Base-by-base conservation (phyloP, 2,888 invertebrate species). In the Microctonus brassicae region DNA sequence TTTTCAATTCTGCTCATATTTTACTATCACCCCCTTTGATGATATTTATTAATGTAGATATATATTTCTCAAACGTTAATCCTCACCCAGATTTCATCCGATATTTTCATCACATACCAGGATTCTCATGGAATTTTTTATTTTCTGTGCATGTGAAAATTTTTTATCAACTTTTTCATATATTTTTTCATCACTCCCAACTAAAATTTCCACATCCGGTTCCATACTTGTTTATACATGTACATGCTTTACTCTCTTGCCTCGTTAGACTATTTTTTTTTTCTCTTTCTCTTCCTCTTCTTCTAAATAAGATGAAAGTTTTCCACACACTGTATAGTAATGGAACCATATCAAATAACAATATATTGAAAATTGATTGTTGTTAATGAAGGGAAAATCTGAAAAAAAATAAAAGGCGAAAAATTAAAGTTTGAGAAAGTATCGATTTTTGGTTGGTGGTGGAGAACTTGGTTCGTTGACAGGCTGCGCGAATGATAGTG, bases 21-120 rank as follows among this genome's bases (percentile, higher is more conserved):
- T 11, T 17, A 36, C n/a, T n/a, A 42, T 13, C 60, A 55, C 33
- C 22, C 22, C 42, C 36, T 67, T 47, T 71, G 71, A 74, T 74
- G 70, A 71, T 73, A 75, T 77, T 80, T 78, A 73, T 69, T 70
- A 62, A 73, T 69, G 58, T 53, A n/a, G n/a, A 57, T 58, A 57
- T 58, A 57, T 20, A 53, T 79, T 78, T 79, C 81, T 81, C 81
- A 75, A 77, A 78, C 80, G 81, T 79, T 84, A 84, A 86, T 84
- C 84, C 80, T 85, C 78, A 86, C 84, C 86, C 84, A 86, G 86
- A 84, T 86, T 86, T 85, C 78, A 83, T 77, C 78, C n/a, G n/a
- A 75, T 78, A 75, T 76, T 73, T 79, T 76, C 7, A 36, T 36
- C n/a, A 36, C 36, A 36, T 9, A 10, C 10, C 11, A 75, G 75